These are phyloP conservation scores for Pemphredon lugubris DNA, from an alignment of 2,888 invertebrate genomes.

Conservation along the genomic window DNA sequence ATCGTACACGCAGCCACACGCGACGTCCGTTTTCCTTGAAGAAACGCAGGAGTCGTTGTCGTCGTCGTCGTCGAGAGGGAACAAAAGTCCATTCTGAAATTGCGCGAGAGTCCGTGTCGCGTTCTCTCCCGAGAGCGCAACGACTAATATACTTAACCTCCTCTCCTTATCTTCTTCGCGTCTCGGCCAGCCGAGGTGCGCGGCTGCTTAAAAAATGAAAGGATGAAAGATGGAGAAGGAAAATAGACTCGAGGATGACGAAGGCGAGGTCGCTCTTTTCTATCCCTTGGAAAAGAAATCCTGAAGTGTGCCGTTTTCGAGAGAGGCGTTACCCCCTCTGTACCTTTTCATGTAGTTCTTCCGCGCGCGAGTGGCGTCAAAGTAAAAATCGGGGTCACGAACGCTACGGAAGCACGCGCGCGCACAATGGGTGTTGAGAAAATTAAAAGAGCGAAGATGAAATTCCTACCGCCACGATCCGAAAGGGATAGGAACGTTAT, in stretches of 20 bases:
- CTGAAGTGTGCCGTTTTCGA: constrained; percentile 57
- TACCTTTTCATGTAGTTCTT: constrained; percentile 15
- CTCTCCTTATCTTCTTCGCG: no score
- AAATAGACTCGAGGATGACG: constrained; percentile 18
- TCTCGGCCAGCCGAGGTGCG: no score
- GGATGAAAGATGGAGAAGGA: not conserved
- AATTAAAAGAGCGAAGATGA: not conserved
- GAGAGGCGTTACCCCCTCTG: constrained; percentile 39
- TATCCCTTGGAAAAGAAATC: constrained; percentile 41
- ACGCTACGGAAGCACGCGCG: constrained; percentile 2
- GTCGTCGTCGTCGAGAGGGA: no score
- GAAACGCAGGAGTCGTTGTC: no score
- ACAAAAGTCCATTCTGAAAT: no score
- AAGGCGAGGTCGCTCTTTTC: constrained; percentile 11
- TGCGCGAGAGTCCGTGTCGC: no score
- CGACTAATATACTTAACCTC: not conserved
- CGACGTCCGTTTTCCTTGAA: no score
- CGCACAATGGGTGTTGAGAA: no score
- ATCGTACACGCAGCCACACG: no score
- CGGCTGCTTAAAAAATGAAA: constrained; percentile 3
- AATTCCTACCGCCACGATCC: not conserved
- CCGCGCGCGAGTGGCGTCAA: constrained; percentile 48
- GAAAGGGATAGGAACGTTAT: no score
- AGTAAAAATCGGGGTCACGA: constrained; percentile 61
- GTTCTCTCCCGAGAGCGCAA: no score